Evolutionary conservation across 2,888 invertebrate species (phyloP), one percentile per base, ranked within the genome.

Genomic region (Choristoneura rosaceana): DNA sequence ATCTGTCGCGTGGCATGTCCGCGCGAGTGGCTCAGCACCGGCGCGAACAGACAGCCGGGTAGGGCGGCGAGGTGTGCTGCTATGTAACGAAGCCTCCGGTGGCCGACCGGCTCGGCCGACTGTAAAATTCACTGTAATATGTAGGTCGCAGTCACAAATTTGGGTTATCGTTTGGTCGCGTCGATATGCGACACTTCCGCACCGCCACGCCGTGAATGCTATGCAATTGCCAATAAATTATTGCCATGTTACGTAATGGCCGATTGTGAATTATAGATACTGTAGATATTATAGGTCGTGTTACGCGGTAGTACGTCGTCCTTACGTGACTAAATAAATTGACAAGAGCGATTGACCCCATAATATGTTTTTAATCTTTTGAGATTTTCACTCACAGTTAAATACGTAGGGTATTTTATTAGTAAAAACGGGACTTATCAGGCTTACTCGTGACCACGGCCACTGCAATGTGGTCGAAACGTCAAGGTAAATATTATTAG

Each of bases 101-200:
- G 79, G 77, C 74, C 84, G 81, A 82, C 80, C 85, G 84, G 84
- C 84, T 83, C 84, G 84, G 78, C 85, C 82, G 86, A 82, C 87
- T 87, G 84, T 90, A 84, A 87, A 87, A 89, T 86, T 88, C 84
- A 80, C 82, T 81, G 82, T 90, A 87, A 88, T 91, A 92, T 92
- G 90, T 93, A 91, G 93, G 93, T 92, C 92, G 91, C 84, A 84
- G 84, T 86, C 89, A 87, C 88, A 90, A 87, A 93, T 93, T 92
- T 92, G 90, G 93, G 93, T 93, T 93, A 93, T 91, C 91, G 89
- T 89, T 87, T 80, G 87, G 87, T 84, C 91, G 89, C 88, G 88
- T 91, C 91, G 91, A 92, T 92, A 91, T 89, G 89, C 87, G 89
- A 90, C 89, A 86, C 89, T 91, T 91, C 91, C 90, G 87, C 81